These are phyloP conservation scores for Rhombomys opimus DNA, from an alignment of 2,113 vertebrate genomes.

Conservation along the genomic window DNA sequence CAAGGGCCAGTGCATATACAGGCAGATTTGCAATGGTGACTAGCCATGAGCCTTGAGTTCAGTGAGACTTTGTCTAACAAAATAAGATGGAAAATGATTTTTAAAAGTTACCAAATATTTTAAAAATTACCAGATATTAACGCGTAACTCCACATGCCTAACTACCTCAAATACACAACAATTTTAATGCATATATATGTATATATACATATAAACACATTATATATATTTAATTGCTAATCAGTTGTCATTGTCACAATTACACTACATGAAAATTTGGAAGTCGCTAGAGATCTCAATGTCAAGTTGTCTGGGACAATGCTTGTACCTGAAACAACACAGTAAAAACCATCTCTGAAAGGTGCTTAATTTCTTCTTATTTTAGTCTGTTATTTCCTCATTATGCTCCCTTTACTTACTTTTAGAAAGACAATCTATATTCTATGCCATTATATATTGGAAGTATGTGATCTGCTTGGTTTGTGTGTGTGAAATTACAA, in stretches of 20 bases:
- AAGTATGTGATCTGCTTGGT: neutral
- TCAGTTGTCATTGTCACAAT: neutral
- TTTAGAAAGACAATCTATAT: neutral
- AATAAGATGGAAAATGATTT: neutral
- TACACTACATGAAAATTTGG: neutral
- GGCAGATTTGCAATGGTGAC: neutral
- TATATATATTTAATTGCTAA: neutral
- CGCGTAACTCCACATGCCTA: neutral
- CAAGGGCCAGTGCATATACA: neutral
- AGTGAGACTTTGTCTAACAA: neutral
- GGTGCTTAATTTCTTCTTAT: neutral
- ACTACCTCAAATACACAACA: neutral
- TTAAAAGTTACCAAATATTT: neutral
- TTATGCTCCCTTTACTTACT: neutral
- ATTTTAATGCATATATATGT: neutral
- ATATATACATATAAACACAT: neutral
- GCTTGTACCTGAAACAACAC: neutral
- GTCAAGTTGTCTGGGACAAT: neutral
- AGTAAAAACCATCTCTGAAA: neutral
- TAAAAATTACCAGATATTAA: neutral
- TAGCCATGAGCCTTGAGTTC: neutral
- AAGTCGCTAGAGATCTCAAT: neutral
- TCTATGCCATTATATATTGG: neutral
- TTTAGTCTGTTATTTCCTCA: neutral
- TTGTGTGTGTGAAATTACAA: neutral